Evolutionary conservation across 2,113 vertebrate species (phyloP).

Genomic region (Hypocryptadius cinnamomeus): DNA sequence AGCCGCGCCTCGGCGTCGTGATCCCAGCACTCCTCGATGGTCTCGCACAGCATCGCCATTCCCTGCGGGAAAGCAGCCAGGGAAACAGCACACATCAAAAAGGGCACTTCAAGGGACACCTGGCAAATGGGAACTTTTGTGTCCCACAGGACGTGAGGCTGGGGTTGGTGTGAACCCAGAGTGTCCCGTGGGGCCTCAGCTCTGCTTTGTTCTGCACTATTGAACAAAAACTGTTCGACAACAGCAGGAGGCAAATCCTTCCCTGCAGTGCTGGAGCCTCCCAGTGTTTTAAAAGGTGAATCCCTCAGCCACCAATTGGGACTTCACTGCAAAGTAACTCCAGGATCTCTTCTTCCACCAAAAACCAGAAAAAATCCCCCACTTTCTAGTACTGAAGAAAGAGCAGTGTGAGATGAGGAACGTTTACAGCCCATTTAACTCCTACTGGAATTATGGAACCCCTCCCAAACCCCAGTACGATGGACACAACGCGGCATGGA

Average conservation of each 20-base stretch:
- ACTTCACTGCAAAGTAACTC: neutral
- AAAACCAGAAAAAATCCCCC: neutral
- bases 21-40: constrained; percentile 99
- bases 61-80: constrained; percentile 64
- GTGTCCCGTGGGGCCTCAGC: neutral
- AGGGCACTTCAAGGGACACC: neutral
- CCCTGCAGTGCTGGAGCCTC: neutral
- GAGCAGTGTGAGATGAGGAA: neutral
- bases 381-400: neutral
- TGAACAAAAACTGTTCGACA: neutral
- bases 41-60: constrained; percentile 94
- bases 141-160: neutral
- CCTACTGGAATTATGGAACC: neutral
- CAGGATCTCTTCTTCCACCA: neutral
- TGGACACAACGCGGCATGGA: neutral
- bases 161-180: neutral
- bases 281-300: neutral
- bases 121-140: too few relatives aligned
- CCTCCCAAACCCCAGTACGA: neutral
- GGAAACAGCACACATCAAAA: neutral
- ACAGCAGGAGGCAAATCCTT: neutral
- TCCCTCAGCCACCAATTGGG: neutral
- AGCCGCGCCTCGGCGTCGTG: constrained; percentile 95
- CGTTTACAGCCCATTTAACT: neutral
- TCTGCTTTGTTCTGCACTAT: neutral